Base-by-base conservation (phyloP, 2,797 vertebrate species). In the Karalla daura region DNA sequence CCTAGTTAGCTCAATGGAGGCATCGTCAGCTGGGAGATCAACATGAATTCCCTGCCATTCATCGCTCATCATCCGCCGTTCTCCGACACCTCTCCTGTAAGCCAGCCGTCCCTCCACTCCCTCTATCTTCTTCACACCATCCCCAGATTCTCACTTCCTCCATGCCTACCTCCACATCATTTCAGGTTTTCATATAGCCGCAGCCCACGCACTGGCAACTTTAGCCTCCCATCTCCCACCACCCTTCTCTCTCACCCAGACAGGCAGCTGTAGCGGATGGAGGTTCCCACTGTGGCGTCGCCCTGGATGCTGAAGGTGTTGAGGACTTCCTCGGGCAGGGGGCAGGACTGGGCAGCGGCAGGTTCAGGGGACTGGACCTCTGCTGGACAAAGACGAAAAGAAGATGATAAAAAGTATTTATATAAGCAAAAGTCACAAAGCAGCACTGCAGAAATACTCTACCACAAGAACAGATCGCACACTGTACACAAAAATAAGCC, bases 251-350 rank as follows among this genome's bases (percentile, higher is more conserved):
- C 93, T 94, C 70, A 95, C 94, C 94, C 93, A 52, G 86, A 87
- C 69, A 86, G 73, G 87, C 94, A 95, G 71, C 86, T 89, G 86
- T 95, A 95, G 68, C 43, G 83, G 72, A 95, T 86, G 65, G 82
- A 85, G 2, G 88, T 83, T 68, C 84, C 93, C 14, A 79, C 76
- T 6, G 79, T 50, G 37, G 83, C 81, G 13, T 83, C 84, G 18
- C 93, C 93, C 56, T 86, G 70, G 70, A 92, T 82, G 73, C 78
- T 87, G 75, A 93, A 90, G 63, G 84, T 84, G 81, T 77, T 56
- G 53, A 50, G 75, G 74, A 91, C 86, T 33, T 92, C 83, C 20
- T 85, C 69, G 0, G 93, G 90, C 33, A 93, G 85, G 58, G 88
- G 83, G 77, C 93, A 89, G 36, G 61, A 78, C 17, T 3, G 73